Percentiles rank a stretch among this genome's conserved stretches.
Evolutionary conservation across 2,888 invertebrate genomes (phyloP).

Genomic region (Itoplectis maculator): DNA sequence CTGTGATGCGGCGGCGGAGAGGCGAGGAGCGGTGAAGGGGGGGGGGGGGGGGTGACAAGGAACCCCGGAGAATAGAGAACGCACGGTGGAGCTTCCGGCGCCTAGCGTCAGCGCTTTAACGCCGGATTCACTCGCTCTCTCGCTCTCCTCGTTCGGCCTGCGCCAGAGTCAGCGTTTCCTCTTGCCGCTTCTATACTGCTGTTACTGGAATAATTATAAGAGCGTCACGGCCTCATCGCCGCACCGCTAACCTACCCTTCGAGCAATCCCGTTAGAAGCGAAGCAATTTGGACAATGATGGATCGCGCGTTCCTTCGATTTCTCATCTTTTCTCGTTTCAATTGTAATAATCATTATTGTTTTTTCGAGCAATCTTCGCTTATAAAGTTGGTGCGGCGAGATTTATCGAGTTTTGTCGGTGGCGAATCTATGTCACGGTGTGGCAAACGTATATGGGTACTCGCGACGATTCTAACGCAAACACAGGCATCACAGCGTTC

Average conservation of each 20-base stretch:
- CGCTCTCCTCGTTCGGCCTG: background rate
- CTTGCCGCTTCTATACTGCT: constrained; percentile 11
- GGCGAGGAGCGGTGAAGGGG: no score
- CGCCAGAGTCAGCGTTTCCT: constrained; percentile 50
- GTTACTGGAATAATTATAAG: constrained; percentile 49
- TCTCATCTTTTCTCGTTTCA: no score
- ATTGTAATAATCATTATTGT: background rate
- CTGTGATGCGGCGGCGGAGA: background rate
- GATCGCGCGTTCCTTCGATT: background rate
- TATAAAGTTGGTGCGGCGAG: no score
- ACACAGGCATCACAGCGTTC: background rate
- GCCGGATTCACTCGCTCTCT: constrained; percentile 14
- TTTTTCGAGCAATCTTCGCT: no score
- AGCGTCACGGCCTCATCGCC: constrained; percentile 14
- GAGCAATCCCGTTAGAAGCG: background rate
- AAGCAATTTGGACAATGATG: constrained; percentile 24
- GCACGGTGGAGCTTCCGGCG: constrained; percentile 44
- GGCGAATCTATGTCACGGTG: background rate
- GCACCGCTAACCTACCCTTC: constrained; percentile 7
- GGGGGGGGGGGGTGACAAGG: constrained; percentile 29
- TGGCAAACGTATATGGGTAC: background rate
- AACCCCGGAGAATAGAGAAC: constrained; percentile 50
- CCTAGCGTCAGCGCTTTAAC: constrained; percentile 58
- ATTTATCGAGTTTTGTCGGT: background rate
- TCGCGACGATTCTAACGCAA: background rate